Evolutionary conservation across 2,888 invertebrate species (phyloP).

Genomic region (Diplazon laetatorius): DNA sequence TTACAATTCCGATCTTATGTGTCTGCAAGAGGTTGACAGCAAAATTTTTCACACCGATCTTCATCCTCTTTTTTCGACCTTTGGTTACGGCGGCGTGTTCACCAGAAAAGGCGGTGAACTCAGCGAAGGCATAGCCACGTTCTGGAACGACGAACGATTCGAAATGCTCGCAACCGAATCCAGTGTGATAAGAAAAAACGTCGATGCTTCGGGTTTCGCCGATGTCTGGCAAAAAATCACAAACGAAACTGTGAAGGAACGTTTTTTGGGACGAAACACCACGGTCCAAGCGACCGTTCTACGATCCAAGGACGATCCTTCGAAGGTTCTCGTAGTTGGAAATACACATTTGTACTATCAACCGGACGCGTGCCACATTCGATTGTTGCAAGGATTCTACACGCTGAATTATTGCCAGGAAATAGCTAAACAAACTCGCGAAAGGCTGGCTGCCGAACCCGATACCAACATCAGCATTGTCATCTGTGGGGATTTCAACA

Average conservation of each 20-base stretch:
- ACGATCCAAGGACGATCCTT: constrained; percentile 84
- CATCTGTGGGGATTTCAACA: constrained; percentile 97
- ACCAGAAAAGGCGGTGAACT: constrained; percentile 89
- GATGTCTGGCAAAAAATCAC: constrained; percentile 86
- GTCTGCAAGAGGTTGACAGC: constrained; percentile 96
- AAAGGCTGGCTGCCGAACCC: constrained; percentile 70
- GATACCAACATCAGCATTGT: constrained; percentile 86
- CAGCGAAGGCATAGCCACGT: constrained; percentile 92
- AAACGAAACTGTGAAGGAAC: constrained; percentile 85
- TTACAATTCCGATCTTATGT: constrained; percentile 95
- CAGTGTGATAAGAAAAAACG: constrained; percentile 86
- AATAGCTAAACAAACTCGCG: constrained; percentile 82
- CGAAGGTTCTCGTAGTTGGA: constrained; percentile 87
- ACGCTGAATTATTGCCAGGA: constrained; percentile 88
- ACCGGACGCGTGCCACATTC: constrained; percentile 94
- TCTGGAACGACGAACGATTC: constrained; percentile 89
- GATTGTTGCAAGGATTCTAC: constrained; percentile 92
- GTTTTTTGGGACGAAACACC: constrained; percentile 87
- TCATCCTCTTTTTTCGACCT: constrained; percentile 84
- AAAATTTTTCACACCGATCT: constrained; percentile 90
- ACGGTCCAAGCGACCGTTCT: constrained; percentile 85
- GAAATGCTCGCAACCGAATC: constrained; percentile 85
- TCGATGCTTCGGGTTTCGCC: constrained; percentile 84
- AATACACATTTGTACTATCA: constrained; percentile 98
- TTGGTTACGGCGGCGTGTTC: constrained; percentile 86